phyloP scores from a whole-genome alignment of 2,888 invertebrate species.

The Leptogaster cylindrica region DNA sequence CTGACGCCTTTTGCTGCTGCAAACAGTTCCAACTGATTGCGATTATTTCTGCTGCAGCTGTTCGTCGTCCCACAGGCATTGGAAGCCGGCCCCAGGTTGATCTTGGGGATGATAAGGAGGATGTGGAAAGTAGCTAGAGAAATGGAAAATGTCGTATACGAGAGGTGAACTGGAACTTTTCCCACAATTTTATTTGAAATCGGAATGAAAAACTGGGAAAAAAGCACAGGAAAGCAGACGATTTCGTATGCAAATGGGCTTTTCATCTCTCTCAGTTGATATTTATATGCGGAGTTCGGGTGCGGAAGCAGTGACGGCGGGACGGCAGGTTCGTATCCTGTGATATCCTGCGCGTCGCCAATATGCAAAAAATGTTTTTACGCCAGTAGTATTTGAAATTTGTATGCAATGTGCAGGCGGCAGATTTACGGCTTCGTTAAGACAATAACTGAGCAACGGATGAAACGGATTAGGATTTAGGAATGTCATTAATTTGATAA shows the following conservation, averaged over 20 bases:
- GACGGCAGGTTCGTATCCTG: not conserved
- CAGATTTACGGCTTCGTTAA: slow-evolving; percentile 38
- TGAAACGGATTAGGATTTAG: slow-evolving; percentile 36
- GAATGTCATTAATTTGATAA: slow-evolving; percentile 29
- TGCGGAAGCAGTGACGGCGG: not conserved
- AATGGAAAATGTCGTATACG: not conserved
- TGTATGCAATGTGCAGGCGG: slow-evolving; percentile 37
- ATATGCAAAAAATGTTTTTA: not conserved
- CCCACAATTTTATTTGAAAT: slow-evolving; percentile 8
- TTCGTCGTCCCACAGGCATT: not conserved
- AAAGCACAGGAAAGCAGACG: slow-evolving; percentile 20
- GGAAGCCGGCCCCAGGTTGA: not conserved
- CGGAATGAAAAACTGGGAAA: slow-evolving; percentile 11
- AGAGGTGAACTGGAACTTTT: slow-evolving; percentile 13
- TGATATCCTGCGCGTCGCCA: not conserved
- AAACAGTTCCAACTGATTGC: slow-evolving; percentile 26
- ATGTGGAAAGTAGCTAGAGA: slow-evolving; percentile 11
- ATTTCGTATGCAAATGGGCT: slow-evolving; percentile 45
- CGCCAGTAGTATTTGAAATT: slow-evolving; percentile 28
- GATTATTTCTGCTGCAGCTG: slow-evolving; percentile 34
- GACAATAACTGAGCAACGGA: slow-evolving; percentile 22
- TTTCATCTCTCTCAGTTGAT: slow-evolving; percentile 32
- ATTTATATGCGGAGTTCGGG: not conserved
- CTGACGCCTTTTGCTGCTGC: slow-evolving; percentile 9
- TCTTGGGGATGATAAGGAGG: not conserved